Evolutionary conservation across 2,797 vertebrate genomes (phyloP), one percentile per base, ranked within the genome.

Genomic region (Hippocampus kuda): DNA sequence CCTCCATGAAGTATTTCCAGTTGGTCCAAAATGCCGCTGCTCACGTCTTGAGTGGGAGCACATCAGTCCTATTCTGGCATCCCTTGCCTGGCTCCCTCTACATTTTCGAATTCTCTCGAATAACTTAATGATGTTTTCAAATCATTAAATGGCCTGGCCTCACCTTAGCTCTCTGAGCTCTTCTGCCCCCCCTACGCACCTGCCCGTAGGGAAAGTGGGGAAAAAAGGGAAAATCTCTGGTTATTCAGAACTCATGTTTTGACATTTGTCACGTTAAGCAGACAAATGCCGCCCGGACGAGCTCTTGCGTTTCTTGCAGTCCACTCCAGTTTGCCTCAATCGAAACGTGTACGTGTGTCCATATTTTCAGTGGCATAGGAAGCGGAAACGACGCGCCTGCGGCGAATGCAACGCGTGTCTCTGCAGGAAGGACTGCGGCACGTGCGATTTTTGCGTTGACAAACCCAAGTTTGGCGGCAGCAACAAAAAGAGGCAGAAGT

Each of bases 381-480:
- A 90, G 71, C 89, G 91, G 65, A 92, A 90, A 78, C 92, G 91
- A 8, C 92, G 93, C 8, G 89, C 91, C 59, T 96, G 94, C 71
- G 93, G 93, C 41, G 83, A 87, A 74, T 96, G 94, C 76, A 89
- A 92, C 70, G 93, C 94, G 71, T 96, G 94, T 73, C 88, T 91
- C 51, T 89, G 89, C 74, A 90, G 88, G 74, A 89, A 84, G 70
- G 94, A 96, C 87, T 96, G 94, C 30, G 94, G 94, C 77, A 87
- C 85, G 4, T 96, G 94, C 27, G 94, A 96, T 84, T 95, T 94
- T 86, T 96, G 94, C 81, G 81, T 89, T 30, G 94, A 96, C 89
- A 96, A 96, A 80, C 94, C 94, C 76, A 96, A 95, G 83, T 96
- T 95, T 48, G 94, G 94, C 22, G 94, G 94, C 80, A 92, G 90